These are phyloP conservation scores for Conops quadrifasciatus DNA, from an alignment of 2,888 invertebrate species.

Conservation along the genomic window DNA sequence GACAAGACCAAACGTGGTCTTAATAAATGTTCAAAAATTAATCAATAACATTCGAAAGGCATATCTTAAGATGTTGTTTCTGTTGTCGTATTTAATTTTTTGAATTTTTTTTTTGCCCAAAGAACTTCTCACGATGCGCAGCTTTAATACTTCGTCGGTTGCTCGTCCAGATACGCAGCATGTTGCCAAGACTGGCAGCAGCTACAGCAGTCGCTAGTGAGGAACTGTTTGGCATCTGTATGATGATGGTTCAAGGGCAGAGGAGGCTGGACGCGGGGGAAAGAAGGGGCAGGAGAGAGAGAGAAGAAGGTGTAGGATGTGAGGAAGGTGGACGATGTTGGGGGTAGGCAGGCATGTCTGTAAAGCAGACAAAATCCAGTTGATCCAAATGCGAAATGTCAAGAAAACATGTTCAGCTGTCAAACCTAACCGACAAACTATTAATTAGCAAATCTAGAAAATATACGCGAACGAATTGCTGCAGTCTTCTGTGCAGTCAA, in stretches of 20 bases:
- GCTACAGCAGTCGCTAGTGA: background rate
- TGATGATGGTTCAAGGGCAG: background rate
- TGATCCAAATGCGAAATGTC: conserved; percentile 51
- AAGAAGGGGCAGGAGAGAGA: background rate
- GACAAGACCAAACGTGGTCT: background rate
- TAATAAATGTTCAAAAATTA: conserved; percentile 33
- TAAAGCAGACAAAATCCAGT: conserved; percentile 17
- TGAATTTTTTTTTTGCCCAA: background rate
- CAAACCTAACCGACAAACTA: conserved; percentile 61
- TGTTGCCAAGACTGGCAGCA: conserved; percentile 14
- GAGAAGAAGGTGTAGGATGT: background rate
- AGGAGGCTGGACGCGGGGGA: background rate
- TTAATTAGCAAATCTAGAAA: conserved; percentile 59
- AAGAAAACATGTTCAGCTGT: conserved; percentile 61
- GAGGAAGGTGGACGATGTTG: background rate
- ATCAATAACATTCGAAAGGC: conserved; percentile 33
- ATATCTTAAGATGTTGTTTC: background rate
- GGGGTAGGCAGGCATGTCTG: too few species aligned
- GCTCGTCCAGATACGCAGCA: conserved; percentile 33
- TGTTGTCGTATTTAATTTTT: background rate
- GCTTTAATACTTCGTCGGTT: background rate
- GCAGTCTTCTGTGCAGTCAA: conserved; percentile 1
- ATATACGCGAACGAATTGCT: conserved; percentile 19
- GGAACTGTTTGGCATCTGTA: too few species aligned
- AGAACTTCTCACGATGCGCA: conserved; percentile 30